Evolutionary conservation across 2,797 vertebrate genomes (phyloP).

Genomic region (Crocodylus rhombifer): DNA sequence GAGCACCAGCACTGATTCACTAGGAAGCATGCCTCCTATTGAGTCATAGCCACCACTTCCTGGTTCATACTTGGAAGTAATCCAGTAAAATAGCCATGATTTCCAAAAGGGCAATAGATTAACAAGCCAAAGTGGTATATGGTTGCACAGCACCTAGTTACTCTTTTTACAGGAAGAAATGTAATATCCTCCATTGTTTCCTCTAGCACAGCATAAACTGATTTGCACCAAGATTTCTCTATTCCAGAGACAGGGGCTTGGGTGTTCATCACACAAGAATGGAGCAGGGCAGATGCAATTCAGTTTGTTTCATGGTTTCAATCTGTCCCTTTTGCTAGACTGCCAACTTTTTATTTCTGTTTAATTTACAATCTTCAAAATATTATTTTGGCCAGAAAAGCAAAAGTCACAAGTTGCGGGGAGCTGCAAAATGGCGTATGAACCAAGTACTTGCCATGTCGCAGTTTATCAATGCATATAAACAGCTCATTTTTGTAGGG

Average conservation of each 20-base stretch:
- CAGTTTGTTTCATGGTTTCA: neutral
- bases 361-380: neutral
- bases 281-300: neutral
- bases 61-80: neutral
- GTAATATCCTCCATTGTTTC: rapidly evolving
- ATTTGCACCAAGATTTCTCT: neutral
- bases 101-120: rapidly evolving
- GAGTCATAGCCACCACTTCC: neutral
- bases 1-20: slow-evolving; percentile 3
- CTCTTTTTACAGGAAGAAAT: neutral
- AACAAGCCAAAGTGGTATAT: rapidly evolving
- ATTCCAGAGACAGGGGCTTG: neutral
- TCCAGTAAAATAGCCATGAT: neutral
- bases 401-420: rapidly evolving
- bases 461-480: neutral
- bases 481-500: rapidly evolving
- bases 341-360: neutral
- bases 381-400: neutral
- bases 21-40: neutral
- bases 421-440: neutral
- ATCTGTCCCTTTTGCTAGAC: neutral
- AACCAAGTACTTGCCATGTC: neutral
- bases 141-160: rapidly evolving
- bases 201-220: rapidly evolving
- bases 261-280: neutral